Conservation (phyloP, 2,888 invertebrate genomes). For the Andrena bucephala region DNA sequence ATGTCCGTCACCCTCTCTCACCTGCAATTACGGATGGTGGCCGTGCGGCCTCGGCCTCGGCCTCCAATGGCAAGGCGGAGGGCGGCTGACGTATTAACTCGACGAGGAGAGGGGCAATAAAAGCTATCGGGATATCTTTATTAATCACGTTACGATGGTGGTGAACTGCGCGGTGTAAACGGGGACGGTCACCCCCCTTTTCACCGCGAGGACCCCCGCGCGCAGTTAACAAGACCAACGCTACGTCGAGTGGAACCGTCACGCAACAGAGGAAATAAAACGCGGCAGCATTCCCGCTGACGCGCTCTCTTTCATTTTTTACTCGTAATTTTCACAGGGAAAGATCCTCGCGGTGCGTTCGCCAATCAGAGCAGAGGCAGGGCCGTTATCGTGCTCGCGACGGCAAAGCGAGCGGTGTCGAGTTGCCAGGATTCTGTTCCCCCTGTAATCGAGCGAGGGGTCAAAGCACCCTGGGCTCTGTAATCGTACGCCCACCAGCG, state of each 20-base stretch:
- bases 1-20: slow-evolving; percentile 43
- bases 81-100: background rate
- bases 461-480: slow-evolving; percentile 40
- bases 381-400: slow-evolving; percentile 9
- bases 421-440: slow-evolving; percentile 43
- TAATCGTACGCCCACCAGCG: slow-evolving; percentile 32
- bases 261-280: slow-evolving; percentile 44
- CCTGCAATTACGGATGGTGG: slow-evolving; percentile 41
- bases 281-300: background rate
- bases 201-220: slow-evolving; percentile 10
- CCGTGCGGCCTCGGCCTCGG: background rate
- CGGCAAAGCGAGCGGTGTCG: slow-evolving; percentile 26
- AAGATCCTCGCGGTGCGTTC: background rate
- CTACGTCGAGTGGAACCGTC: slow-evolving; percentile 27
- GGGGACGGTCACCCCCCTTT: slow-evolving; percentile 38
- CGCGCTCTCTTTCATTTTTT: slow-evolving; percentile 14
- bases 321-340: slow-evolving; percentile 22
- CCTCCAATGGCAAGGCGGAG: slow-evolving; percentile 14
- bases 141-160: slow-evolving; percentile 59
- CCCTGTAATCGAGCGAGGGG: slow-evolving; percentile 48
- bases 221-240: slow-evolving; percentile 37
- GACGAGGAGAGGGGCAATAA: background rate
- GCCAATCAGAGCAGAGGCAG: slow-evolving; percentile 22
- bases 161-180: slow-evolving; percentile 26
- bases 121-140: slow-evolving; percentile 50